These are phyloP conservation scores for Ooceraea biroi DNA, from an alignment of 1,140 invertebrate species.

Conservation along the genomic window DNA sequence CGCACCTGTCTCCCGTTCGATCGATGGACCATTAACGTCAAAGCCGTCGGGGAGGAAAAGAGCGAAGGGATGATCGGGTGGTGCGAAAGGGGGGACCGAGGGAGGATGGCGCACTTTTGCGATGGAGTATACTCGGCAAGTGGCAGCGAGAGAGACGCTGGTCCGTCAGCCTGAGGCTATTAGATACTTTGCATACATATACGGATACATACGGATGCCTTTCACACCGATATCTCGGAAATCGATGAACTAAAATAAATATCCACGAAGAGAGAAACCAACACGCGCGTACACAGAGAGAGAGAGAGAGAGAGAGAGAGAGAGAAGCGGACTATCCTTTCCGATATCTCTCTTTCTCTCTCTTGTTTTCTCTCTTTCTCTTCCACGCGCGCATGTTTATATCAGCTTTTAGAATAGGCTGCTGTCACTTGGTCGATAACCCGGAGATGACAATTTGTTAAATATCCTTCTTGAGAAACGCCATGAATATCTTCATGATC, in stretches of 20 bases:
- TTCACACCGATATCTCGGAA: constrained; percentile 60
- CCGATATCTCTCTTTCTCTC: neutral
- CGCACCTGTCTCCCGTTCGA: constrained; percentile 70
- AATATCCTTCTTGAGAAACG: constrained; percentile 5
- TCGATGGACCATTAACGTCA: constrained; percentile 76
- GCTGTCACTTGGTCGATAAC: constrained; percentile 51
- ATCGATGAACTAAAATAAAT: constrained; percentile 78
- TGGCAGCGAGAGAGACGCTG: constrained; percentile 64
- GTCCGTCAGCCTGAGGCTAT: constrained; percentile 71
- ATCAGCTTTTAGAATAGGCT: constrained; percentile 18
- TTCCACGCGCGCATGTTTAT: constrained; percentile 10
- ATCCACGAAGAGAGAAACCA: constrained; percentile 64
- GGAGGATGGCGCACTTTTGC: constrained; percentile 66
- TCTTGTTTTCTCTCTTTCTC: neutral
- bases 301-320: neutral
- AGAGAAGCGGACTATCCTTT: constrained; percentile 8
- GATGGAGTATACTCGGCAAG: constrained; percentile 68
- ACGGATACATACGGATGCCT: constrained; percentile 63
- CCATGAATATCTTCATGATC: neutral
- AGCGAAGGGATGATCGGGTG: constrained; percentile 30
- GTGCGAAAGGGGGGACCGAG: constrained; percentile 30
- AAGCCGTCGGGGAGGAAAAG: constrained; percentile 56
- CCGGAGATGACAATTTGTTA: constrained; percentile 24
- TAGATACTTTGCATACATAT: constrained; percentile 70
- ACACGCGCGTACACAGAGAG: neutral